A percentile compares a stretch with the other conserved stretches of the same genome.
Evolutionary conservation across 2,888 invertebrate genomes (phyloP).

Genomic region (Pseudeuparius sepicola): DNA sequence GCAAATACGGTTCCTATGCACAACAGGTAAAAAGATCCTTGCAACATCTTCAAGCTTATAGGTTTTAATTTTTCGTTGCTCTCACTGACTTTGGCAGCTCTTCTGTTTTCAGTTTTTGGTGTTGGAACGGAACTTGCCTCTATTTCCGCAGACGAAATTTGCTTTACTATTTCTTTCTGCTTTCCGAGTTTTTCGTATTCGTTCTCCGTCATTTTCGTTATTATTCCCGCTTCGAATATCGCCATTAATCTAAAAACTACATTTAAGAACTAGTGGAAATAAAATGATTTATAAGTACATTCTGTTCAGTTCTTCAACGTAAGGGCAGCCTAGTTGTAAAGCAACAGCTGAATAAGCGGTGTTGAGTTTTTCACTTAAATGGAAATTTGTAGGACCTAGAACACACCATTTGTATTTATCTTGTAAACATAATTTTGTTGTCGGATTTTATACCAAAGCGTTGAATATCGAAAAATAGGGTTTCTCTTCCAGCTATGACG

Average conservation of each 20-base stretch:
- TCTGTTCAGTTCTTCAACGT: conserved; percentile 60
- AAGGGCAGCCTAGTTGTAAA: conserved; percentile 66
- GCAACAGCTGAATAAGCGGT: conserved; percentile 71
- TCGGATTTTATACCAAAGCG: conserved; percentile 49
- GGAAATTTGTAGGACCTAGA: conserved; percentile 54
- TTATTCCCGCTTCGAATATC: conserved; percentile 65
- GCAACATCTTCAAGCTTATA: conserved; percentile 59
- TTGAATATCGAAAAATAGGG: conserved; percentile 64
- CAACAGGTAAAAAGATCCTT: conserved; percentile 63
- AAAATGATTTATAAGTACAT: conserved; percentile 41
- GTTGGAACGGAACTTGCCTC: conserved; percentile 26
- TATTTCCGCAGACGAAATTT: conserved; percentile 38
- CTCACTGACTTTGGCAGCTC: conserved; percentile 29
- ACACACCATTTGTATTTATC: conserved; percentile 1
- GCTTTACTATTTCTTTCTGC: conserved; percentile 36
- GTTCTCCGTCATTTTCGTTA: conserved; percentile 65
- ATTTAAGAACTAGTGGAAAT: conserved; percentile 9
- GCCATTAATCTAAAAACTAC: conserved; percentile 49
- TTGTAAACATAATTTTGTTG: not conserved
- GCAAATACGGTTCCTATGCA: conserved; percentile 53
- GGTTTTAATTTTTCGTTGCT: conserved; percentile 46
- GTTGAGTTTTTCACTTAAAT: conserved; percentile 65
- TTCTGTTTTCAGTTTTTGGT: conserved; percentile 28
- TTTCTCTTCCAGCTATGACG: conserved; percentile 64
- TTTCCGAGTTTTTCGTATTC: conserved; percentile 63